phyloP scores from a whole-genome alignment of 92 coral and sea anemone species.

The Phymanthus crucifer region DNA sequence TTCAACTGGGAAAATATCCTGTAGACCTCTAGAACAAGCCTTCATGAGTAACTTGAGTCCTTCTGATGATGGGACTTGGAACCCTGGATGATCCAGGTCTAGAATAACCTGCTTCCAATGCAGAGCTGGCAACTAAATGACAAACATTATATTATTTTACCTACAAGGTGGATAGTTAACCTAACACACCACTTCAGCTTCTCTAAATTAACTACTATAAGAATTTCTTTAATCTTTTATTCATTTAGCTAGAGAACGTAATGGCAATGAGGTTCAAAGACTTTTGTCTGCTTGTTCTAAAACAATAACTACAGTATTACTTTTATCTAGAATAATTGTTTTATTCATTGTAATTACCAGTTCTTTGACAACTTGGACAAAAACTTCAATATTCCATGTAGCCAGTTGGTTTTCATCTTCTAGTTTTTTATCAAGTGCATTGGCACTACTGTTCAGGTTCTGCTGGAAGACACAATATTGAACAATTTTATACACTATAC shows the following conservation, averaged over 20 bases:
- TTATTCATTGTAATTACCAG: conserved; percentile 44
- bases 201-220: too few species aligned
- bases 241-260: too few species aligned
- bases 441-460: conserved; percentile 75
- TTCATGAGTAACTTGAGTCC: conserved; percentile 80
- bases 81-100: conserved; percentile 93
- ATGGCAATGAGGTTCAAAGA: too few species aligned
- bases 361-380: conserved; percentile 85
- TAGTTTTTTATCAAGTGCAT: conserved; percentile 68
- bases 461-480: conserved; percentile 16
- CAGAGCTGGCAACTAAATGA: conserved; percentile 64
- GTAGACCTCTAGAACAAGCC: conserved; percentile 73
- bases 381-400: conserved; percentile 90
- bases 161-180: too few species aligned
- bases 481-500: background rate
- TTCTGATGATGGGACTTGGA: conserved; percentile 73
- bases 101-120: conserved; percentile 90
- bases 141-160: background rate
- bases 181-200: too few species aligned
- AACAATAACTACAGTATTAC: too few species aligned
- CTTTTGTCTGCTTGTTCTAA: background rate
- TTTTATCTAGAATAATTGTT: too few species aligned
- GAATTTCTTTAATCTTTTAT: too few species aligned
- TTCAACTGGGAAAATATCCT: conserved; percentile 89
- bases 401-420: conserved; percentile 76